Evolutionary conservation across 2,113 vertebrate species (phyloP).

Genomic region (Clarias macrocephalus): DNA sequence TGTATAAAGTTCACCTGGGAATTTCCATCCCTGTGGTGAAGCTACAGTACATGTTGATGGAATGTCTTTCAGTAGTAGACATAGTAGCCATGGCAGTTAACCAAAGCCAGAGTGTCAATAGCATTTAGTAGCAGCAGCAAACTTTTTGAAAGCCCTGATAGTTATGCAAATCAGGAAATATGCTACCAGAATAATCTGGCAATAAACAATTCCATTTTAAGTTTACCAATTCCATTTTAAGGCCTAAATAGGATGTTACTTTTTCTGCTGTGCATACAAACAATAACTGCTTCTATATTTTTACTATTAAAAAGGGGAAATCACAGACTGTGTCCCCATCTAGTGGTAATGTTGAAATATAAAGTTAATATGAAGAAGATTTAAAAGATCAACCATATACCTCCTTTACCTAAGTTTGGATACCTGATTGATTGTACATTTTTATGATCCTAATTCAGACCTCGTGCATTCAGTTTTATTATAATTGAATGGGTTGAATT

Average conservation of each 20-base stretch:
- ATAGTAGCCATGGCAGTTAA: background rate
- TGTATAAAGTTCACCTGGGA: background rate
- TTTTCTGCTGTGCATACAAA: background rate
- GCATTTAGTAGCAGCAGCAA: background rate
- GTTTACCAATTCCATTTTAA: background rate
- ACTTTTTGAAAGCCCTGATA: background rate
- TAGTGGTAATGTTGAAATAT: background rate
- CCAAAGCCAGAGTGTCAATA: background rate
- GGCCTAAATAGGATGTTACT: background rate
- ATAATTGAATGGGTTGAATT: no score
- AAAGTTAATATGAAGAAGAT: no score
- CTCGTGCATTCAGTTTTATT: no score
- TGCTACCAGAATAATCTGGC: background rate
- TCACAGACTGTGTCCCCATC: background rate
- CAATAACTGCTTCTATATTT: background rate
- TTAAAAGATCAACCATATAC: background rate
- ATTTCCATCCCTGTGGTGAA: background rate
- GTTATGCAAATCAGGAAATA: background rate
- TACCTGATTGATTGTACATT: no score
- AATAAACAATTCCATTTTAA: background rate
- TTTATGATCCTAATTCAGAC: no score
- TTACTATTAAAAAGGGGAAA: background rate
- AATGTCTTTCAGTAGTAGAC: background rate
- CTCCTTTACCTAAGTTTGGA: background rate
- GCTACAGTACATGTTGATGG: background rate